Conservation (phyloP, 2,113 vertebrate genomes). For the Lophotis ruficrista region DNA sequence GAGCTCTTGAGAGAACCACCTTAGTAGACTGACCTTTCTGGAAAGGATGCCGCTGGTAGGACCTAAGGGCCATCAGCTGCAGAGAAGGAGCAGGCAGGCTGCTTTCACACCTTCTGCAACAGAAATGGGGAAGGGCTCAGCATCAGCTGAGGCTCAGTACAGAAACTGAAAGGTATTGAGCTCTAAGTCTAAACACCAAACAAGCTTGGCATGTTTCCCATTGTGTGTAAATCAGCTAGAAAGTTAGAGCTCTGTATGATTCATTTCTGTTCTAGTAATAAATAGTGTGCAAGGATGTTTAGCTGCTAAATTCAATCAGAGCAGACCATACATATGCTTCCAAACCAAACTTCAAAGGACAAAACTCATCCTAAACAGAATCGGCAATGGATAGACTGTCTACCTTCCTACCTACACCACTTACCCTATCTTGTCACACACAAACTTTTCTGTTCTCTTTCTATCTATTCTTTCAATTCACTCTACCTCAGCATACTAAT, state of each 20-base stretch:
- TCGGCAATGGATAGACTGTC: not conserved
- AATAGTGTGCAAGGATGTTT: not conserved
- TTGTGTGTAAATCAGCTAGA: not conserved
- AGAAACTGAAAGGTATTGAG: not conserved
- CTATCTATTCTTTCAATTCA: not conserved
- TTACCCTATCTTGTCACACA: not conserved
- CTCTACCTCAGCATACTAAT: rapidly evolving
- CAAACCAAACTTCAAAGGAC: not conserved
- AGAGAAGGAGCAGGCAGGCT: not conserved
- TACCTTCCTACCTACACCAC: not conserved
- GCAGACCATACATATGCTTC: not conserved
- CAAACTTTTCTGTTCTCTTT: not conserved
- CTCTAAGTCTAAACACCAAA: not conserved
- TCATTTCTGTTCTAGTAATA: not conserved
- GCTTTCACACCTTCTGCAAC: not conserved
- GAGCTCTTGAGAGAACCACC: not conserved
- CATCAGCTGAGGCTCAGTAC: rapidly evolving
- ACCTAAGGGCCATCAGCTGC: not conserved
- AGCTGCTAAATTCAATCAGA: not conserved
- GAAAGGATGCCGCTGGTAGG: not conserved
- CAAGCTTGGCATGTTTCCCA: not conserved
- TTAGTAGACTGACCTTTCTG: not conserved
- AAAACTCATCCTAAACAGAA: not conserved
- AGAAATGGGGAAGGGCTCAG: not conserved
- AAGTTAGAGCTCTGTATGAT: not conserved